Conservation (phyloP, 2,113 vertebrate genomes). For the Scytalopus superciliaris region DNA sequence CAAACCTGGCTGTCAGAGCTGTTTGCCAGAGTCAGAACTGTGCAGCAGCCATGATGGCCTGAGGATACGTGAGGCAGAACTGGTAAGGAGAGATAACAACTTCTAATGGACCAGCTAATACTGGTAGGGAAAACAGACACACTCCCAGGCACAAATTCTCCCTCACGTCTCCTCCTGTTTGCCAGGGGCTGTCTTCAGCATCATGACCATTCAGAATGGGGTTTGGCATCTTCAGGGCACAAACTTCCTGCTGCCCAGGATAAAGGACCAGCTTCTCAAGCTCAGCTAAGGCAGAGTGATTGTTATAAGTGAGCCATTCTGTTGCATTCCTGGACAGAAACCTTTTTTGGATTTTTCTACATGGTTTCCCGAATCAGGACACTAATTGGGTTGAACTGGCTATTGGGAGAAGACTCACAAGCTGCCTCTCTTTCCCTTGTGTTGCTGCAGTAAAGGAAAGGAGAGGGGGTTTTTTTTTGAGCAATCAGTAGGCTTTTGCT, state of each 20-base stretch:
- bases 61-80: not conserved
- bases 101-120: slow-evolving; percentile 3
- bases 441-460: not conserved
- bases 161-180: not conserved
- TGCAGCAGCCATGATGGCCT: not conserved
- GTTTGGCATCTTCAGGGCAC: not conserved
- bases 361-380: not conserved
- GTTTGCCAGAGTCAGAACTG: not conserved
- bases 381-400: not conserved
- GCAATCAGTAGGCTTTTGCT: not conserved
- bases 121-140: not conserved
- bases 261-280: not conserved
- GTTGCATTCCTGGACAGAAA: not conserved
- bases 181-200: not conserved
- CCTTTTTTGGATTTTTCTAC: not conserved
- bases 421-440: not conserved
- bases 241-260: not conserved
- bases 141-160: not conserved
- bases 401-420: not conserved
- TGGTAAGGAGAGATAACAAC: not conserved
- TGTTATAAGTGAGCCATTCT: not conserved
- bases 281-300: not conserved
- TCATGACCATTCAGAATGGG: not conserved
- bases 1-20: not conserved
- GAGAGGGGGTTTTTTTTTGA: not conserved